phyloP scores from a whole-genome alignment of 2,888 invertebrate genomes.

The Lepetodrilus schrolli region DNA sequence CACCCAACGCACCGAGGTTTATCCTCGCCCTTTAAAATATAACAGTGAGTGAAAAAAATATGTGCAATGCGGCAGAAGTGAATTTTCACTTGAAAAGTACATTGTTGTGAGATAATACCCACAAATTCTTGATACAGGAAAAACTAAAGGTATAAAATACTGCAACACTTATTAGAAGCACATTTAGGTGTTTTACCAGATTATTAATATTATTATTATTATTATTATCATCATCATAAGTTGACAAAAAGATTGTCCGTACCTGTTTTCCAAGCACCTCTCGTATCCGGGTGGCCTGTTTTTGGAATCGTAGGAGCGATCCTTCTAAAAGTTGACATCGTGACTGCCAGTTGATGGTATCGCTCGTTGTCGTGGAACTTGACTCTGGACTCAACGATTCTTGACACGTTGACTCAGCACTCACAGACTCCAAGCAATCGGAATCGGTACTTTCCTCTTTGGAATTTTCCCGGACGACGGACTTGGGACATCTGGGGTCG shows the following conservation, averaged over 20 bases:
- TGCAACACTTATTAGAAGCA: no score
- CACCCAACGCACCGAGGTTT: no score
- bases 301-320: conserved; percentile 88
- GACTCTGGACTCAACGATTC: background rate
- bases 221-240: no score
- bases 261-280: conserved; percentile 94
- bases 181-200: no score
- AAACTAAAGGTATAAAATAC: no score
- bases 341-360: conserved; percentile 87
- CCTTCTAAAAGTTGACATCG: conserved; percentile 89
- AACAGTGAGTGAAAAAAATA: no score
- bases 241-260: conserved; percentile 51
- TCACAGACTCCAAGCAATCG: background rate
- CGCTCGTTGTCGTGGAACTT: background rate
- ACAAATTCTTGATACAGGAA: no score
- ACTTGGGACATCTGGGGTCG: background rate
- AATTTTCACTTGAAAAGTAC: no score
- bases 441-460: background rate
- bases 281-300: conserved; percentile 89
- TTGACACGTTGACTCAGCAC: conserved; percentile 4
- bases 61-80: no score
- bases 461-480: background rate
- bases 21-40: no score
- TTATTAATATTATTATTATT: no score
- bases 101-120: no score